Evolutionary conservation across 2,888 invertebrate species (phyloP).

Genomic region (Dorcus hopei): DNA sequence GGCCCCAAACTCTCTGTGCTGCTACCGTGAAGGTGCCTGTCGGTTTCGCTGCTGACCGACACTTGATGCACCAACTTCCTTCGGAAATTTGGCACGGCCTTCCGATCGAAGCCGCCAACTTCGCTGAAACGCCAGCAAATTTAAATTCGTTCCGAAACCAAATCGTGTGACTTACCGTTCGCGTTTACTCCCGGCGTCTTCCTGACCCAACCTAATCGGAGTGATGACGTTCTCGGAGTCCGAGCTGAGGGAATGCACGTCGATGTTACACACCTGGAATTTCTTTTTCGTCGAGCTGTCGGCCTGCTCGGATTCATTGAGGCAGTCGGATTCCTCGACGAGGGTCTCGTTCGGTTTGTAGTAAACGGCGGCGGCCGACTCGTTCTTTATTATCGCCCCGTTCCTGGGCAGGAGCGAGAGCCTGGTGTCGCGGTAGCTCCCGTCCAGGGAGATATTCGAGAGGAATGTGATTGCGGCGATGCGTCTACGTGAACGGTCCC

Average conservation of each 20-base stretch:
- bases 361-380: slow-evolving; percentile 18
- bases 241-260: slow-evolving; percentile 66
- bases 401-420: slow-evolving; percentile 51
- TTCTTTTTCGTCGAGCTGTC: slow-evolving; percentile 26
- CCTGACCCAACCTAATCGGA: slow-evolving; percentile 56
- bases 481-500: slow-evolving; percentile 73
- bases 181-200: slow-evolving; percentile 43
- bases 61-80: slow-evolving; percentile 44
- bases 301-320: slow-evolving; percentile 31
- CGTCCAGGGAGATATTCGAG: slow-evolving; percentile 92
- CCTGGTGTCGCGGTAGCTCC: slow-evolving; percentile 74
- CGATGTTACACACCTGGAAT: slow-evolving; percentile 34
- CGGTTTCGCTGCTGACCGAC: slow-evolving; percentile 54
- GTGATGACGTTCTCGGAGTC: slow-evolving; percentile 71
- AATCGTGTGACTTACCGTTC: slow-evolving; percentile 55
- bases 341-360: slow-evolving; percentile 32
- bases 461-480: slow-evolving; percentile 92
- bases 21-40: slow-evolving; percentile 64
- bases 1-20: slow-evolving; percentile 75
- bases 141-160: neutral
- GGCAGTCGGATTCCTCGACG: slow-evolving; percentile 44
- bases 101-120: slow-evolving; percentile 5
- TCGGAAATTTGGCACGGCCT: slow-evolving; percentile 4
- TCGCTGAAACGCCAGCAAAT: neutral
- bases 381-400: slow-evolving; percentile 41